Percentiles rank a stretch among this genome's conserved stretches.
These are phyloP conservation scores for Plebejus melissa DNA, from an alignment of 2,888 invertebrate species.

Conservation along the genomic window DNA sequence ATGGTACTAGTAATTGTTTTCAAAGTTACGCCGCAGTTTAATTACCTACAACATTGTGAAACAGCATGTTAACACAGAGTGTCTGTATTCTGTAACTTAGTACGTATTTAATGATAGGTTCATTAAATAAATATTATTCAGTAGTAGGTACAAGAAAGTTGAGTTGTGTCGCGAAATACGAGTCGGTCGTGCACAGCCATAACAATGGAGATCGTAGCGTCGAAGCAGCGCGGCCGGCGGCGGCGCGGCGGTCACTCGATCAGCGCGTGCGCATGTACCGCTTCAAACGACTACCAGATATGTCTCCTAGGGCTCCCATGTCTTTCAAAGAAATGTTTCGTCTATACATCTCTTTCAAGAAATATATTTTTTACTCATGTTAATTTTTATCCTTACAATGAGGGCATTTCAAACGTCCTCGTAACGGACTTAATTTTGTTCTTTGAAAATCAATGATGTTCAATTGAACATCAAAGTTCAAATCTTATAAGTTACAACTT, in stretches of 20 bases:
- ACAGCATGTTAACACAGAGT: background rate
- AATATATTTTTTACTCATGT: too few relatives aligned
- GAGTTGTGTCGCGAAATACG: constrained; percentile 11
- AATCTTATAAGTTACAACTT: too few relatives aligned
- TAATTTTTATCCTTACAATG: too few relatives aligned
- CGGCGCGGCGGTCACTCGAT: constrained; percentile 35
- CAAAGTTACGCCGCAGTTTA: background rate
- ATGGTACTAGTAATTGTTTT: background rate
- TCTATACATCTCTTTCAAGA: background rate
- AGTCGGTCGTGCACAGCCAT: constrained; percentile 5
- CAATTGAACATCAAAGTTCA: too few relatives aligned
- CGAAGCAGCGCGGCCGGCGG: constrained; percentile 14
- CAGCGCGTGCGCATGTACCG: constrained; percentile 41
- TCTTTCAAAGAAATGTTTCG: background rate
- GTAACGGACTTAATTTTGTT: too few relatives aligned
- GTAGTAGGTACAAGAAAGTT: background rate
- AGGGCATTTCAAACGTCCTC: too few relatives aligned
- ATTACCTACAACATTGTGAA: background rate
- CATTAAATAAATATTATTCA: too few relatives aligned
- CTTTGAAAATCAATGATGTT: too few relatives aligned
- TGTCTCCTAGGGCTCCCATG: constrained; percentile 29
- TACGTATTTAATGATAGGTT: background rate
- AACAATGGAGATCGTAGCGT: constrained; percentile 25
- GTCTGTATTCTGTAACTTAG: background rate
- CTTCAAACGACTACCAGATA: constrained; percentile 29